Evolutionary conservation across 2,888 invertebrate species (phyloP).

Genomic region (Didymodactylos carnosus): DNA sequence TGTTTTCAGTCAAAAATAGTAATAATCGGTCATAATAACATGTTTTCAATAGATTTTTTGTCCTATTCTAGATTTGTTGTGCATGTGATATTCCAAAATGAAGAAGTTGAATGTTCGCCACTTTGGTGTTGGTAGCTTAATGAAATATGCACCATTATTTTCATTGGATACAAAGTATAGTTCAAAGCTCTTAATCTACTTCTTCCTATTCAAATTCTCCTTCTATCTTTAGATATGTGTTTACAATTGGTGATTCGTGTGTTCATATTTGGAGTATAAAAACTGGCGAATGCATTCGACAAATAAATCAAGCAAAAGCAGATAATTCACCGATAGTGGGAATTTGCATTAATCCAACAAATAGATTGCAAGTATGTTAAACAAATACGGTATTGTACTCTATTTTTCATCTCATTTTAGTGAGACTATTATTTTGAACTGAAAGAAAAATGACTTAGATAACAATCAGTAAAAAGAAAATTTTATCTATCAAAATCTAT

Average conservation of each 20-base stretch:
- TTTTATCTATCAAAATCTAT: too few relatives aligned
- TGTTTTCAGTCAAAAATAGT: too few relatives aligned
- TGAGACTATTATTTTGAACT: too few relatives aligned
- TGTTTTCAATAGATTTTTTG: too few relatives aligned
- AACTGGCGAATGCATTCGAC: background rate
- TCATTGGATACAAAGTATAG: background rate
- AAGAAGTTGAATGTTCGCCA: background rate
- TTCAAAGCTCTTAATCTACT: background rate
- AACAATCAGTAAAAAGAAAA: too few relatives aligned
- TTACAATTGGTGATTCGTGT: background rate
- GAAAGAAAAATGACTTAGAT: too few relatives aligned
- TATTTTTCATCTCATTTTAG: too few relatives aligned
- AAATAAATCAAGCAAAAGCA: background rate
- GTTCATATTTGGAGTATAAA: background rate
- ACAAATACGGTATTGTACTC: too few relatives aligned
- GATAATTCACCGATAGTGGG: background rate
- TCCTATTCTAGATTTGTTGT: too few relatives aligned
- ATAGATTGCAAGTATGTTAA: constrained; percentile 1
- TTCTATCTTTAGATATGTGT: background rate
- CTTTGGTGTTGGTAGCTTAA: background rate
- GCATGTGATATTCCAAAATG: too few relatives aligned
- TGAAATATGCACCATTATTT: background rate
- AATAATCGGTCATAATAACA: too few relatives aligned
- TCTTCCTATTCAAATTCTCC: background rate
- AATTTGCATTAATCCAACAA: constrained; percentile 4